A percentile compares a stretch with the other conserved stretches of the same genome.
Conservation (phyloP, 2,797 vertebrate genomes). For the Paramormyrops hopkinsi region DNA sequence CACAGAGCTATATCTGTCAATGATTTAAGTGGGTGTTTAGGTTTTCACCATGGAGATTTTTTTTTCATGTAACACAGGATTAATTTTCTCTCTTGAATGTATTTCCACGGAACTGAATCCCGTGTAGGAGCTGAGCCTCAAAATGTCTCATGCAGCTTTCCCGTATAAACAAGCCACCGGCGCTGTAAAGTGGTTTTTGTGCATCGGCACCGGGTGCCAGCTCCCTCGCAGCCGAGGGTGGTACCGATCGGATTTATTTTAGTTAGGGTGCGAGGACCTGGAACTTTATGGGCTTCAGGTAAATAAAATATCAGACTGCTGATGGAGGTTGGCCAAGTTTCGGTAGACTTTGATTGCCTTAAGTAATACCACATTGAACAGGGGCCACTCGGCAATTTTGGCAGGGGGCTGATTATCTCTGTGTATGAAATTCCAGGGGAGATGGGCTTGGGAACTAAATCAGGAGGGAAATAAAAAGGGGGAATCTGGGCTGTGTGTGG, state of each 20-base stretch:
- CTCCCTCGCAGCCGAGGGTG: conserved; percentile 19
- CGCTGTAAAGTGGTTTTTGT: conserved; percentile 17
- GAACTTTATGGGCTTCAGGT: conserved; percentile 35
- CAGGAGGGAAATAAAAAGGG: not conserved
- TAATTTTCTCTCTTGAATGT: conserved; percentile 18
- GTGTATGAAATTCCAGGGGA: not conserved
- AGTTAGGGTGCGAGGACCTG: conserved; percentile 38
- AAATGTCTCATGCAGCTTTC: conserved; percentile 16
- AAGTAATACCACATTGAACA: conserved; percentile 36
- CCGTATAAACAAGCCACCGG: conserved; percentile 15
- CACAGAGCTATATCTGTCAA: conserved; percentile 12
- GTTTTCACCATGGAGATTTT: conserved; percentile 9
- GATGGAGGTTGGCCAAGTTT: conserved; percentile 26
- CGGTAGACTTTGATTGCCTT: conserved; percentile 32
- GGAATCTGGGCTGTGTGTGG: not conserved
- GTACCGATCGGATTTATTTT: conserved; percentile 41
- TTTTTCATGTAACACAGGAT: conserved; percentile 19
- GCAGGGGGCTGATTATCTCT: conserved; percentile 17
- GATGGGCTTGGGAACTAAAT: not conserved
- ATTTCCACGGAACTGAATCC: conserved; percentile 15
- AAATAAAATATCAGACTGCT: conserved; percentile 34
- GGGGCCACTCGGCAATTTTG: conserved; percentile 22
- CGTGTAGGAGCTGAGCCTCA: not conserved
- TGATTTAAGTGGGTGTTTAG: conserved; percentile 8
- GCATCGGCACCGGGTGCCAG: conserved; percentile 15